phyloP scores from a whole-genome alignment of 2,888 invertebrate species.

The Heterodera filipjevi region DNA sequence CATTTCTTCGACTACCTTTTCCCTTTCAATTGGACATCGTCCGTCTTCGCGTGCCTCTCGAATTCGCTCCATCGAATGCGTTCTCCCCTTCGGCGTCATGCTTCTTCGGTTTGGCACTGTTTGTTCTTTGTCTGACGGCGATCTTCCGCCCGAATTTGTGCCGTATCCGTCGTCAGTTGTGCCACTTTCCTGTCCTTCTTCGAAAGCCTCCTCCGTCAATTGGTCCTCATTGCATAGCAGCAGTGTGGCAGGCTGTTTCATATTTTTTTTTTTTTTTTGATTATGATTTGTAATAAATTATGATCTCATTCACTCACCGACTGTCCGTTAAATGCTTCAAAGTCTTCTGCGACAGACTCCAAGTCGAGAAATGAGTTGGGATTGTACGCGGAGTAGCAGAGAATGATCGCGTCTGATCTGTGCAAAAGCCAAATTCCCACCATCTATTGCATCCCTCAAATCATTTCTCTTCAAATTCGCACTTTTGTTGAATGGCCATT shows the following conservation, averaged over 20 bases:
- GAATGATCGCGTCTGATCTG: slow-evolving; percentile 47
- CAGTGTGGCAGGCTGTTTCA: slow-evolving; percentile 40
- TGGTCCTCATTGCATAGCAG: slow-evolving; percentile 49
- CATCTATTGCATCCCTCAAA: neutral
- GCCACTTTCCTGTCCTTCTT: slow-evolving; percentile 2
- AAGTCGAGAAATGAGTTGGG: slow-evolving; percentile 42
- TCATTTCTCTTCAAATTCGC: neutral
- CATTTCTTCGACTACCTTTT: slow-evolving; percentile 31
- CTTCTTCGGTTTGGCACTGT: neutral
- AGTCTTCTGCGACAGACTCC: slow-evolving; percentile 41
- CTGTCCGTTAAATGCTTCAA: slow-evolving; percentile 31
- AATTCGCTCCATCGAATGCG: slow-evolving; percentile 43
- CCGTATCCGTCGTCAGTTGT: slow-evolving; percentile 19
- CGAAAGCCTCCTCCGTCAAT: slow-evolving; percentile 39
- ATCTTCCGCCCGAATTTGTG: slow-evolving; percentile 38
- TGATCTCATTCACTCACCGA: neutral
- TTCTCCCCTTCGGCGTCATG: neutral
- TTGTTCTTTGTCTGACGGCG: slow-evolving; percentile 21
- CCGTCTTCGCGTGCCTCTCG: slow-evolving; percentile 30
- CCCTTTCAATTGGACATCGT: slow-evolving; percentile 27
- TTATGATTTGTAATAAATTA: no score
- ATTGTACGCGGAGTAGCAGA: slow-evolving; percentile 43
- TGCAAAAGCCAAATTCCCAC: neutral
- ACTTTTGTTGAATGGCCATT: slow-evolving; percentile 39
- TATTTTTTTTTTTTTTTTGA: no score